Percentiles rank a stretch among this genome's conserved stretches.
These are phyloP conservation scores for Corapipo altera DNA, from an alignment of 2,113 vertebrate genomes.

Conservation along the genomic window DNA sequence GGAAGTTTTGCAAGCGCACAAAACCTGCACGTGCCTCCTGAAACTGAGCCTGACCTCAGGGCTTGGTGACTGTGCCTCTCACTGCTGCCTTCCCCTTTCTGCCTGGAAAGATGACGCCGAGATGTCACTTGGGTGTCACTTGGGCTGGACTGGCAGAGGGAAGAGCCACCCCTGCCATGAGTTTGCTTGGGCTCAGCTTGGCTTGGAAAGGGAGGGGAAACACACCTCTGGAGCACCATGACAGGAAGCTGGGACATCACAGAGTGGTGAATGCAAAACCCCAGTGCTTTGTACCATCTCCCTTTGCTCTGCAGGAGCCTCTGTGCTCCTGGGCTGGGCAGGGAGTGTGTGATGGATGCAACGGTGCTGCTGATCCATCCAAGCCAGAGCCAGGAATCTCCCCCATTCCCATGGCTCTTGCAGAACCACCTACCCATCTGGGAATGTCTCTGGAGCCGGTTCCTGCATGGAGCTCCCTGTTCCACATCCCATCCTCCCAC, in stretches of 20 bases:
- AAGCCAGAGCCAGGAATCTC: not conserved
- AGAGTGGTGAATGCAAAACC: not conserved
- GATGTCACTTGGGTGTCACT: not conserved
- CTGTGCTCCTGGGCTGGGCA: not conserved
- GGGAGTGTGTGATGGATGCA: not conserved
- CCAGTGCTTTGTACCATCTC: not conserved
- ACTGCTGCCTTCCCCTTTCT: not conserved
- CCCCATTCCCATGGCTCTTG: not conserved
- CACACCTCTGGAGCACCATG: rapidly evolving
- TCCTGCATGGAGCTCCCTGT: not conserved
- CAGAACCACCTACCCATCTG: not conserved
- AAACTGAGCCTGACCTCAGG: not conserved
- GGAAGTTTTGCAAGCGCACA: constrained; percentile 28
- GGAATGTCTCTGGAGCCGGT: not conserved
- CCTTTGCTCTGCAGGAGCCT: not conserved
- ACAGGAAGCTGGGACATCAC: rapidly evolving
- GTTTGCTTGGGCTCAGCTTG: not conserved
- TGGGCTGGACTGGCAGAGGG: rapidly evolving
- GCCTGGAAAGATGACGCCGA: not conserved
- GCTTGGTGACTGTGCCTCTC: rapidly evolving
- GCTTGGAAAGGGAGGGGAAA: not conserved
- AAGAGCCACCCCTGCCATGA: not conserved
- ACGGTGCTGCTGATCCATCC: not conserved
- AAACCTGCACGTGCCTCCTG: not conserved
- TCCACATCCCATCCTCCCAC: not conserved